A percentile compares a stretch with the other conserved stretches of the same genome.
These are phyloP conservation scores for Galleria mellonella DNA, from an alignment of 1,140 invertebrate genomes.

Conservation along the genomic window DNA sequence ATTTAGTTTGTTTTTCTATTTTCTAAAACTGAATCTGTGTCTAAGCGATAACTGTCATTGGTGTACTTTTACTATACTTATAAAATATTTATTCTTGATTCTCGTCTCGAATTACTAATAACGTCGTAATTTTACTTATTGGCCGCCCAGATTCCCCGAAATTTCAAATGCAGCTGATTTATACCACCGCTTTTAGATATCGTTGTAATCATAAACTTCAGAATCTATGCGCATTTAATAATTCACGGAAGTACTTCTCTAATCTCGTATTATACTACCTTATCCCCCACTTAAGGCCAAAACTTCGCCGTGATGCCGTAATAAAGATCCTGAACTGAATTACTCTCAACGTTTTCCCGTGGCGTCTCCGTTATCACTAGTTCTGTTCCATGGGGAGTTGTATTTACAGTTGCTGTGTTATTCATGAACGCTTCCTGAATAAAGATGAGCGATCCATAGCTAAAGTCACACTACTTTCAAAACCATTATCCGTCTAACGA, in stretches of 20 bases:
- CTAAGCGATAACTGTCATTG: too few relatives aligned
- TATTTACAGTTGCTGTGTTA: conserved; percentile 58
- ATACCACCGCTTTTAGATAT: background rate
- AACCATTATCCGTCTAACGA: conserved; percentile 20
- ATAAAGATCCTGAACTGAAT: conserved; percentile 59
- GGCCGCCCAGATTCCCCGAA: too few relatives aligned
- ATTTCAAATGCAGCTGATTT: background rate
- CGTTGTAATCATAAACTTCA: conserved; percentile 1
- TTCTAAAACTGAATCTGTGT: too few relatives aligned
- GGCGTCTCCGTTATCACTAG: conserved; percentile 51
- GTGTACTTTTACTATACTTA: too few relatives aligned
- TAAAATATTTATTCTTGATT: too few relatives aligned
- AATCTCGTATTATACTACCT: conserved; percentile 43
- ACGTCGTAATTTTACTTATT: too few relatives aligned
- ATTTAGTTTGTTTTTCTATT: too few relatives aligned
- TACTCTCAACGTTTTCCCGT: conserved; percentile 36
- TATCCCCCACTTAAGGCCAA: conserved; percentile 37
- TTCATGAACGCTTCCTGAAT: conserved; percentile 59
- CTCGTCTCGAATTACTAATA: too few relatives aligned
- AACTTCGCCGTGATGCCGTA: conserved; percentile 30
- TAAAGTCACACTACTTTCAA: conserved; percentile 29
- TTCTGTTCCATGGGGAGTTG: conserved; percentile 34
- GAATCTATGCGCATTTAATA: conserved; percentile 32
- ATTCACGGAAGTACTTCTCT: conserved; percentile 34
- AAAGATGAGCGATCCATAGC: conserved; percentile 45